Conservation (phyloP, 2,797 vertebrate genomes). For the Malacoraja senta region DNA sequence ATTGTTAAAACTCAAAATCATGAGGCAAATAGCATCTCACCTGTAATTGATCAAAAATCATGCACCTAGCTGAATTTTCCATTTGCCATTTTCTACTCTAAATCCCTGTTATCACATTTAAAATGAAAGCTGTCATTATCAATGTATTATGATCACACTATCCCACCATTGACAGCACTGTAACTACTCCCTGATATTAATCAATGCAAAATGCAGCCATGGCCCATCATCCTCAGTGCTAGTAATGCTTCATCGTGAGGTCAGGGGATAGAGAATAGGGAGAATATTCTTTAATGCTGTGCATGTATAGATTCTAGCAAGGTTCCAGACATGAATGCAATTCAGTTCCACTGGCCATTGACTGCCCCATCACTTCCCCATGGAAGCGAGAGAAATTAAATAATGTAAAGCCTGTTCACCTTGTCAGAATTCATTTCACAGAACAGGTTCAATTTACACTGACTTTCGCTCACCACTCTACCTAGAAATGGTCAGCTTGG, state of each 20-base stretch:
- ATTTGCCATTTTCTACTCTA: background rate
- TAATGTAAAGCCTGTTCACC: background rate
- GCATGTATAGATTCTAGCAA: background rate
- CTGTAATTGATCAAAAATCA: background rate
- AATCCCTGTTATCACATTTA: background rate
- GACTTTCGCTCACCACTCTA: too few relatives aligned
- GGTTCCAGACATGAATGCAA: background rate
- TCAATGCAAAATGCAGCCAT: background rate
- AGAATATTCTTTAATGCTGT: background rate
- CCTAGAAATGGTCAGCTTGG: background rate
- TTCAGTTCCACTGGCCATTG: background rate
- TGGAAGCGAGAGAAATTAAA: background rate
- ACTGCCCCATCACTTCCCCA: background rate
- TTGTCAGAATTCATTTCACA: background rate
- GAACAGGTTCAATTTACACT: background rate
- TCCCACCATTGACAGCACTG: background rate
- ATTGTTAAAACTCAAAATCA: background rate
- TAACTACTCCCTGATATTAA: background rate
- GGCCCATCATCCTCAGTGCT: too few relatives aligned
- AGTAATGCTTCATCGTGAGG: background rate
- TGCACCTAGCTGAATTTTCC: background rate
- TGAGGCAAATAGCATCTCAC: background rate
- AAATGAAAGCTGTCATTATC: background rate
- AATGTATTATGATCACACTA: background rate
- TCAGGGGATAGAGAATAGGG: background rate